Evolutionary conservation across 2,888 invertebrate species (phyloP).

Genomic region (Agriopis leucophaearia): DNA sequence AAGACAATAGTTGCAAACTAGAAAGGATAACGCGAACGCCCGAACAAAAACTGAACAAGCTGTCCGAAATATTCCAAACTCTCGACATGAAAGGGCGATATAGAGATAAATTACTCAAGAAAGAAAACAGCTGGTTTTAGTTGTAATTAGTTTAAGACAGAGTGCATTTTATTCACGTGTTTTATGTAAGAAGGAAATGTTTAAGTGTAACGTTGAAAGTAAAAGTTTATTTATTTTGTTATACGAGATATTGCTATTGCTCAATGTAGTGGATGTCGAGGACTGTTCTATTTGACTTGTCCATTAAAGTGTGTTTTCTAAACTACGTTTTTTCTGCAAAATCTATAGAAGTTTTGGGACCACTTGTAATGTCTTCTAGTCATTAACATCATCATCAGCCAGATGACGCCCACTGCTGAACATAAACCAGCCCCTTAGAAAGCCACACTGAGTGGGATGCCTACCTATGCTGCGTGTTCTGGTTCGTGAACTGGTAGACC

Average conservation of each 20-base stretch:
- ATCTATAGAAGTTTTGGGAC: background rate
- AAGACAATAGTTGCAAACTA: conserved; percentile 62
- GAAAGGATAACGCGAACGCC: conserved; percentile 71
- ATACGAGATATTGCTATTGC: conserved; percentile 70
- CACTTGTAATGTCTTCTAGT: background rate
- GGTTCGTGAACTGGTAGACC: too few relatives aligned
- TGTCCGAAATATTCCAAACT: conserved; percentile 79
- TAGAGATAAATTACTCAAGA: conserved; percentile 73
- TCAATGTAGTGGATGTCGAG: conserved; percentile 72
- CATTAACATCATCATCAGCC: background rate
- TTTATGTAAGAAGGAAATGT: conserved; percentile 52
- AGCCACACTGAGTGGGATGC: too few relatives aligned
- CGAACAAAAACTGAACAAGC: conserved; percentile 68
- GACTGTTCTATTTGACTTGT: conserved; percentile 55
- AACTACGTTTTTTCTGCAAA: conserved; percentile 25
- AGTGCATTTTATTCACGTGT: conserved; percentile 56
- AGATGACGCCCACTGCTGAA: too few relatives aligned
- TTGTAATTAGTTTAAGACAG: conserved; percentile 46
- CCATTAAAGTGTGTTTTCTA: conserved; percentile 72
- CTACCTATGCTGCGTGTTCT: too few relatives aligned
- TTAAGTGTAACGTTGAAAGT: conserved; percentile 63
- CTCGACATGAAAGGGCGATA: conserved; percentile 75
- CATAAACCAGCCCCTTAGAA: too few relatives aligned
- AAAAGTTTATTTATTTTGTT: conserved; percentile 65
- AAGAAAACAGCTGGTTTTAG: conserved; percentile 83